Base-by-base conservation (phyloP, 2,888 invertebrate species). In the Choristoneura rosaceana region DNA sequence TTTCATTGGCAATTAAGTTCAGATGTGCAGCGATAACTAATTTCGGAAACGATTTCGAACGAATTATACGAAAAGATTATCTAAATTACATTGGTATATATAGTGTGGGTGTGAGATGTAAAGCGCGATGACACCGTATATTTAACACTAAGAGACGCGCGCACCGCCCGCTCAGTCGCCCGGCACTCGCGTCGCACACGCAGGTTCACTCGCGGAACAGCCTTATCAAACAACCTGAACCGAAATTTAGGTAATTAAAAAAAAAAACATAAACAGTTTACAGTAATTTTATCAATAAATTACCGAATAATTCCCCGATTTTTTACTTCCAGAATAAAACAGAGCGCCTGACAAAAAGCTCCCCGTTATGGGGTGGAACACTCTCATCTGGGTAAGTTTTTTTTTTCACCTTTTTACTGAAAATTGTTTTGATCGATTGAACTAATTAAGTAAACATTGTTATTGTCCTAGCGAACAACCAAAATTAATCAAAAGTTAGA, bases 351-450 rank as follows among this genome's bases (percentile, higher is more conserved):
- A 25, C 52, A 61, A 74, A 66, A 69, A 82, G 70, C 76, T 80
- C 93, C 93, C 93, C 90, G 82, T 84, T 77, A 93, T 93, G 93
- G 93, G 93, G 93, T 83, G 80, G 71, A 84, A 82, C 76, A 77
- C 84, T 74, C 75, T 83, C 74, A 75, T 84, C 74, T 87, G 84
- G 93, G 93, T 93, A 83, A 92, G 93, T 88, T 45, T 71, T 76
- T 70, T 76, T 67, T 69, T 76, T 75, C 70, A 74, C 69, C 59
- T 67, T 64, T 69, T 47, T 43, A 12, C 4, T 12, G 3, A 12
- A 15, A 15, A 9, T 52, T 50, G 7, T 52, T 15, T 17, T 52
- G 9, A 17, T 1, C n/a, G n/a, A 47, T 47, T 47, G n/a, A 47
- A n/a, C 47, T 47, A 5, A 47, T 47, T n/a, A 14, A 12, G 4